Conservation (phyloP, 2,797 vertebrate genomes). For the Austrolebias charrua region DNA sequence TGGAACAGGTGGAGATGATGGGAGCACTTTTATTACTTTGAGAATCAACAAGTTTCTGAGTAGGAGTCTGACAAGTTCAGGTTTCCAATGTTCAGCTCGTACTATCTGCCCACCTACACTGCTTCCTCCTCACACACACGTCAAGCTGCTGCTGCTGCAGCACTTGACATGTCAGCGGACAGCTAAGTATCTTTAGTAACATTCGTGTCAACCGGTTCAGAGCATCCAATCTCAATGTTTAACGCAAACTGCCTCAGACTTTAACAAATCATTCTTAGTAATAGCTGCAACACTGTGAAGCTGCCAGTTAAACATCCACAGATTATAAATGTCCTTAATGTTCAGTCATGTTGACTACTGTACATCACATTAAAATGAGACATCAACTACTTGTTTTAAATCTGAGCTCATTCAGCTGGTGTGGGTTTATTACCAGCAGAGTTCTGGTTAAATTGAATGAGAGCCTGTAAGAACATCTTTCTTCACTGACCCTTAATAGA, state of each 20-base stretch:
- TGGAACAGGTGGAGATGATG: slow-evolving; percentile 22
- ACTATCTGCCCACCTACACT: not conserved
- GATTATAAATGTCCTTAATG: not conserved
- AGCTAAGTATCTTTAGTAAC: slow-evolving; percentile 1
- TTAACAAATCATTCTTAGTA: not conserved
- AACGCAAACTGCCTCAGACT: not conserved
- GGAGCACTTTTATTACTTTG: slow-evolving; percentile 11
- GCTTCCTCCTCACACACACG: not conserved
- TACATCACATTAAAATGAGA: not conserved
- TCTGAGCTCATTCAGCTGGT: too few species aligned
- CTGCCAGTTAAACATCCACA: not conserved
- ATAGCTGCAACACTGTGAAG: not conserved
- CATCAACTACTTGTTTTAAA: not conserved
- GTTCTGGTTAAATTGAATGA: too few species aligned
- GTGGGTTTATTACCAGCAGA: too few species aligned
- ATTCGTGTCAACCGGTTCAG: not conserved
- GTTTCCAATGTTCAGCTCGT: not conserved
- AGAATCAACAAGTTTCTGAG: slow-evolving; percentile 27
- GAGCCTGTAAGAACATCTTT: too few species aligned
- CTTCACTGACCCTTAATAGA: too few species aligned
- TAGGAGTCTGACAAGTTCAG: not conserved
- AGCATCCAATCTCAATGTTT: not conserved
- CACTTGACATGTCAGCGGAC: not conserved
- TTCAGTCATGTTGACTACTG: not conserved
- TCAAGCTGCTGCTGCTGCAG: slow-evolving; percentile 4